Conservation (phyloP, 2,888 invertebrate genomes). For the Drosophila histrio region DNA sequence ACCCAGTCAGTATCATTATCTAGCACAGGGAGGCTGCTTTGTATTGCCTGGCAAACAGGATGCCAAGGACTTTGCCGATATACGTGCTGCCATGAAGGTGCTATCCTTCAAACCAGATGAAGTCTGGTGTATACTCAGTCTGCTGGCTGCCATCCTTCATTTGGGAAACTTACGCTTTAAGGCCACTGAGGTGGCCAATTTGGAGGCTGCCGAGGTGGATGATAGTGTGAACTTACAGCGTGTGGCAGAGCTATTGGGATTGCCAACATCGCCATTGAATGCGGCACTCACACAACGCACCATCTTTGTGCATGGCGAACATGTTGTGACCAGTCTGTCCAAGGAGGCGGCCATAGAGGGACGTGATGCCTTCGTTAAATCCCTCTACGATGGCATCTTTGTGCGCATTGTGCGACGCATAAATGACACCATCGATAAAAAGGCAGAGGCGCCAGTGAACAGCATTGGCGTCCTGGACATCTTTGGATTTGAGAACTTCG, state of each 20-base stretch:
- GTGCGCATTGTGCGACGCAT: conserved; percentile 95
- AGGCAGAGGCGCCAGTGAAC: conserved; percentile 84
- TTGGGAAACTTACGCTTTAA: conserved; percentile 95
- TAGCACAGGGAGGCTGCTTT: conserved; percentile 89
- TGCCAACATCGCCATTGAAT: conserved; percentile 88
- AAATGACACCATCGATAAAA: conserved; percentile 91
- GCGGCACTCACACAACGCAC: conserved; percentile 94
- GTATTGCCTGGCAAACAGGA: conserved; percentile 91
- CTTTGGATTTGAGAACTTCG: conserved; percentile 98
- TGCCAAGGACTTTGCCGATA: conserved; percentile 92
- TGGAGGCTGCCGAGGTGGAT: conserved; percentile 94
- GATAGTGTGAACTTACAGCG: conserved; percentile 89
- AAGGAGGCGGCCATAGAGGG: conserved; percentile 92
- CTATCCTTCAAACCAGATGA: conserved; percentile 94
- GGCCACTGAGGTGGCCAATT: conserved; percentile 89
- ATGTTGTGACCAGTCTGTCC: conserved; percentile 90
- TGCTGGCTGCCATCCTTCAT: conserved; percentile 94
- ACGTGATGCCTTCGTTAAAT: conserved; percentile 96
- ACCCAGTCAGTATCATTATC: conserved; percentile 91
- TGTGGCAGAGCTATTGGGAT: conserved; percentile 89
- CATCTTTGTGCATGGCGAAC: conserved; percentile 93
- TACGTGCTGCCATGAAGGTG: conserved; percentile 96
- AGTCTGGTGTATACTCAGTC: conserved; percentile 92
- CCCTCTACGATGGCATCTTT: conserved; percentile 96
- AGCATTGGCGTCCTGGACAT: conserved; percentile 97